Evolutionary conservation across 2,113 vertebrate species (phyloP), one percentile per base, ranked within the genome.

Genomic region (Poecile atricapillus): DNA sequence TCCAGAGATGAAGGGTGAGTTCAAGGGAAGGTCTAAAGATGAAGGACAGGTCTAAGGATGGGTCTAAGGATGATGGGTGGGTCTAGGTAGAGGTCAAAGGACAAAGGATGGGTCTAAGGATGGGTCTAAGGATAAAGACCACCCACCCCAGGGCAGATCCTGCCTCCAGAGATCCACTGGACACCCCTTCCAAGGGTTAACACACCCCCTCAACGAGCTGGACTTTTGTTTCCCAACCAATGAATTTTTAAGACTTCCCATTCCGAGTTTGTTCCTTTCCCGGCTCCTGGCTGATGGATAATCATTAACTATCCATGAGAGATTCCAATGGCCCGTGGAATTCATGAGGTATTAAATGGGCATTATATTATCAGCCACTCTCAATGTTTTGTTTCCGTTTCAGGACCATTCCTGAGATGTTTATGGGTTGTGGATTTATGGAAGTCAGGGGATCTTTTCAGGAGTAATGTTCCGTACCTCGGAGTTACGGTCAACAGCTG

Each of bases 371-470:
- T 90, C 94, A 84, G 33, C 74, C 67, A 44, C 80, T 96, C 93
- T 52, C 82, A 58, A 15, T 65, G 89, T 70, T 96, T 87, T 78
- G 76, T 89, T 96, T 93, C 88, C 11, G 0, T 96, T 93, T 91
- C 83, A 68, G 84, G 95, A 60, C 80, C 71, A 1, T 50, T 95
- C 92, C 79, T 13, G 80, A 67, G 95, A 18, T 82, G 94, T 97
- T 97, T 93, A 95, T 64, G 83, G 94, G 15, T 9, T 39, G 79
- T 65, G 91, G 94, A 90, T 97, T 97, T 93, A 94, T 93, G 82
- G 92, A 95, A 96, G 94, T 18, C 93, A n/a, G 56, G 95, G 95
- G 96, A 95, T 87, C 69, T 88, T 95, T 94, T 55, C 8, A 67
- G 86, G 75, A 91, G 86, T 83, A 97, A 97, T 95, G 97, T 96